Conservation (phyloP, 2,797 vertebrate genomes). For the Graptemys geographica region DNA sequence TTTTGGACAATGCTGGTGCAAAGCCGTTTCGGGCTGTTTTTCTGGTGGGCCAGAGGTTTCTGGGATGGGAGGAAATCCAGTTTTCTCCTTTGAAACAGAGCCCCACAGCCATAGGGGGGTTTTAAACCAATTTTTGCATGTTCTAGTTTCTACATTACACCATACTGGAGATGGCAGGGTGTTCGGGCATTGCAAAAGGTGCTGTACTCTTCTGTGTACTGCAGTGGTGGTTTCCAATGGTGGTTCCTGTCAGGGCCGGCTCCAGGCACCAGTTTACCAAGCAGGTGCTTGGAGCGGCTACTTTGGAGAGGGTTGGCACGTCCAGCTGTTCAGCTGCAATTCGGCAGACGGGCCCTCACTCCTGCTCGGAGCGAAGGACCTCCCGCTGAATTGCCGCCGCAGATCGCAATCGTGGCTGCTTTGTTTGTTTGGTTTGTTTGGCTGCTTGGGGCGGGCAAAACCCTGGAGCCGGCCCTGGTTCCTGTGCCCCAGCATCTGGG, state of each 20-base stretch:
- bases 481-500: constrained; percentile 8
- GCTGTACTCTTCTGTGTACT: background rate
- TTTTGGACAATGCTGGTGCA: constrained; percentile 17
- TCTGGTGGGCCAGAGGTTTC: background rate
- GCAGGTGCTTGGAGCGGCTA: too few relatives aligned
- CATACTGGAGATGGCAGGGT: background rate
- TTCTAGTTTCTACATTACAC: background rate
- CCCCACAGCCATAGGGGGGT: background rate
- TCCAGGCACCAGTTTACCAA: too few relatives aligned
- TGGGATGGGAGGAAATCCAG: constrained; percentile 32
- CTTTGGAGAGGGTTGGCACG: too few relatives aligned
- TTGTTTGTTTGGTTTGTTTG: too few relatives aligned
- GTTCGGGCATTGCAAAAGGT: constrained; percentile 6
- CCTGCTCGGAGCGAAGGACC: too few relatives aligned
- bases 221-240: background rate
- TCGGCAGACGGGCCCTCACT: too few relatives aligned
- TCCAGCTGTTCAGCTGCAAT: too few relatives aligned
- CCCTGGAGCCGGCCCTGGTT: background rate
- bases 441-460: too few relatives aligned
- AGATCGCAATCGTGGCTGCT: too few relatives aligned
- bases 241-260: background rate
- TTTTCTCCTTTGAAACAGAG: constrained; percentile 27
- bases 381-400: too few relatives aligned
- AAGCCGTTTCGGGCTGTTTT: background rate
- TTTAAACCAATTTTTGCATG: constrained; percentile 22